These are phyloP conservation scores for Nomada fucata DNA, from an alignment of 2,888 invertebrate species.

Conservation along the genomic window DNA sequence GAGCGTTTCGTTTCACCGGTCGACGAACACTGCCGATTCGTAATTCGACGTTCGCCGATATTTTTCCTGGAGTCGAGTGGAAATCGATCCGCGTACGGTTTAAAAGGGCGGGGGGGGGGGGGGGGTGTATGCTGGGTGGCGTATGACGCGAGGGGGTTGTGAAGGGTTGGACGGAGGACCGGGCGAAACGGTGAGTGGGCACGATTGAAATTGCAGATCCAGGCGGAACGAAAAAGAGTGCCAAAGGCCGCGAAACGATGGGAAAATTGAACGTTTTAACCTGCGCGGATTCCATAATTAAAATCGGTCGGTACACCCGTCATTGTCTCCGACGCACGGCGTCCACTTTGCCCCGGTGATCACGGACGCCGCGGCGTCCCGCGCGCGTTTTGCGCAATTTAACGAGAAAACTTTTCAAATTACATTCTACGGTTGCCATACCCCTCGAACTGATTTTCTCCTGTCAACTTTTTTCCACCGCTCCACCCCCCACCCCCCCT, in stretches of 20 bases:
- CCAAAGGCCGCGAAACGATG: conserved; percentile 60
- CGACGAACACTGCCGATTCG: conserved; percentile 57
- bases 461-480: conserved; percentile 11
- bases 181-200: conserved; percentile 18
- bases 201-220: conserved; percentile 62
- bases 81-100: conserved; percentile 55
- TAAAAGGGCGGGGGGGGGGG: too few relatives aligned
- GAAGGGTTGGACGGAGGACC: not conserved
- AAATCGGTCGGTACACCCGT: conserved; percentile 69
- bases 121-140: too few relatives aligned
- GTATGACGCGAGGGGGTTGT: not conserved
- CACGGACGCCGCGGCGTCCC: conserved; percentile 43
- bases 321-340: conserved; percentile 56
- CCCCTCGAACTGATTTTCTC: conserved; percentile 9
- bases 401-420: conserved; percentile 83
- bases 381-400: conserved; percentile 76
- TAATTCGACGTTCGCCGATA: conserved; percentile 58
- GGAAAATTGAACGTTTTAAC: conserved; percentile 72
- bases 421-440: conserved; percentile 67
- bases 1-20: conserved; percentile 51
- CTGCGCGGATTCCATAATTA: conserved; percentile 77
- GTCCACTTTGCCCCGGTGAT: conserved; percentile 60
- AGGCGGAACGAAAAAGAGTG: conserved; percentile 45
- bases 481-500: not conserved
- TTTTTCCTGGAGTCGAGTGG: conserved; percentile 56